A percentile compares a stretch with the other conserved stretches of the same genome.
These are phyloP conservation scores for Saccostrea glomerata DNA, from an alignment of 1,140 invertebrate genomes.

Conservation along the genomic window DNA sequence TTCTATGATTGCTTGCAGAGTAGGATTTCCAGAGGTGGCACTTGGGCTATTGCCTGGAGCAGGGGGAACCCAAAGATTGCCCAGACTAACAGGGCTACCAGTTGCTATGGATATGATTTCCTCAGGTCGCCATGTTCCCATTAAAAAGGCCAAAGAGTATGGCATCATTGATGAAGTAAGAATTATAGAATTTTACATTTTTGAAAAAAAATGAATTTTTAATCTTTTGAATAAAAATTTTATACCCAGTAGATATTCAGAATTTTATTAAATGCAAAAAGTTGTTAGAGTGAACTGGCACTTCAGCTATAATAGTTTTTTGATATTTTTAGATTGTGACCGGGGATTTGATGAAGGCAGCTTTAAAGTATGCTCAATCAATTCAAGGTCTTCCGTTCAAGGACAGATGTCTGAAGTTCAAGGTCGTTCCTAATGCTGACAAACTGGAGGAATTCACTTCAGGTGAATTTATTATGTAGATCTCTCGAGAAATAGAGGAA, in stretches of 20 bases:
- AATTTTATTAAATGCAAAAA: neutral
- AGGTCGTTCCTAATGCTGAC: constrained; percentile 60
- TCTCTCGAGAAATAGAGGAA: too few relatives aligned
- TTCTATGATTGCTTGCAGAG: constrained; percentile 56
- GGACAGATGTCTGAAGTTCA: constrained; percentile 62
- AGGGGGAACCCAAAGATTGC: constrained; percentile 71
- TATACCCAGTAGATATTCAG: neutral
- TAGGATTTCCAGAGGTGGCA: constrained; percentile 73
- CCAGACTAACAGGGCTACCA: constrained; percentile 65
- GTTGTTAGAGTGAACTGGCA: neutral
- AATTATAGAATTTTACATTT: neutral
- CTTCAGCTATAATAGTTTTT: neutral
- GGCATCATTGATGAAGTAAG: constrained; percentile 74
- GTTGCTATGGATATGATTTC: constrained; percentile 73
- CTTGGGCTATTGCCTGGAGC: constrained; percentile 73
- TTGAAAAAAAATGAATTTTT: neutral
- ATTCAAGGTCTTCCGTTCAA: constrained; percentile 63
- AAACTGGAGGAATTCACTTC: constrained; percentile 60
- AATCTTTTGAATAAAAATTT: neutral
- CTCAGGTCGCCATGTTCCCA: constrained; percentile 68
- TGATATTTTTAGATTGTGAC: constrained; percentile 66
- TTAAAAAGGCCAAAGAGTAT: constrained; percentile 67
- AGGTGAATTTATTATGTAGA: constrained; percentile 55
- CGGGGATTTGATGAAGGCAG: constrained; percentile 69
- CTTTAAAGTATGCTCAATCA: constrained; percentile 67